These are phyloP conservation scores for Glaucidium brasilianum DNA, from an alignment of 2,113 vertebrate genomes.

Conservation along the genomic window DNA sequence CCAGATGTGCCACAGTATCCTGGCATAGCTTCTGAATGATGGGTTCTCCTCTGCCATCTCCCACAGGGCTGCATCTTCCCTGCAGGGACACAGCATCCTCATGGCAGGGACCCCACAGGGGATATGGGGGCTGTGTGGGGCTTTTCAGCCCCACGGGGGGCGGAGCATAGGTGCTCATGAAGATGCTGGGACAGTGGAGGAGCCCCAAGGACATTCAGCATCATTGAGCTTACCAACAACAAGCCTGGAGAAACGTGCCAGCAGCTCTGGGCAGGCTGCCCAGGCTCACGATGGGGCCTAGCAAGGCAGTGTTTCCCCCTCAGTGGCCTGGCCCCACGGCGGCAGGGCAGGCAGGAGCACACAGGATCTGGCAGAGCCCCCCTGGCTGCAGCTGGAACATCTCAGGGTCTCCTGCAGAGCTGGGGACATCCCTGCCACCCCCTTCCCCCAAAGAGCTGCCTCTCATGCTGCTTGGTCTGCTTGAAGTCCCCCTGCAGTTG, in stretches of 20 bases:
- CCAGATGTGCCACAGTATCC: conserved; percentile 66
- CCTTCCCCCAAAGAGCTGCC: conserved; percentile 17
- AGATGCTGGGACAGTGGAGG: neutral
- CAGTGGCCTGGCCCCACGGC: fast-evolving
- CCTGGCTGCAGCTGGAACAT: fast-evolving
- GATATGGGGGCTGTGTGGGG: neutral
- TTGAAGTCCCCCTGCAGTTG: conserved; percentile 48
- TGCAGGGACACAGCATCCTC: neutral
- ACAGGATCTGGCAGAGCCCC: neutral
- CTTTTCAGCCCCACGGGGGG: neutral
- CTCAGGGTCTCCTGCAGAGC: neutral
- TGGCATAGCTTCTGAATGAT: conserved; percentile 59
- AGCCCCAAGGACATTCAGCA: neutral
- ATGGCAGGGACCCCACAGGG: fast-evolving
- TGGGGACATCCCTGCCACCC: neutral
- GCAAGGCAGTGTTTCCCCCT: neutral
- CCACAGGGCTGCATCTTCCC: conserved; percentile 61
- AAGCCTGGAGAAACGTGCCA: neutral
- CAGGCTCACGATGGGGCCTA: fast-evolving
- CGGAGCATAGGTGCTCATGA: neutral
- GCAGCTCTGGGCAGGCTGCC: neutral
- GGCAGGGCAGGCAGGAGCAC: too few species aligned
- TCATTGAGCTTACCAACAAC: neutral
- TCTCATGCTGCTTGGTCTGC: conserved; percentile 53
- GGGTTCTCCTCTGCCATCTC: conserved; percentile 64